Percentiles rank a stretch among this genome's conserved stretches.
phyloP scores from a whole-genome alignment of 2,113 vertebrate genomes.

The Abramis brama region DNA sequence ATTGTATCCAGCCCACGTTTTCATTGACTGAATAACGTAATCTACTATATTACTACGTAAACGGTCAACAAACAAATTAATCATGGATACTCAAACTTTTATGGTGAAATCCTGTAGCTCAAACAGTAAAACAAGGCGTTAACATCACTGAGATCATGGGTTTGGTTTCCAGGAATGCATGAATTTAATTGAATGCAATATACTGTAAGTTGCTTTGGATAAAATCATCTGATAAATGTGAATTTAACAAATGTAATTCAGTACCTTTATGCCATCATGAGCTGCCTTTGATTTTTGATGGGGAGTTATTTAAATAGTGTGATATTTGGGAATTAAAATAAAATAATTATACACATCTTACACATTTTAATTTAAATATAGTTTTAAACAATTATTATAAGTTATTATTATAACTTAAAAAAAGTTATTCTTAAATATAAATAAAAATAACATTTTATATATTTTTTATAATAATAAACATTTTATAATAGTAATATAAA shows the following conservation, averaged over 20 bases:
- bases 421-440: too few species aligned
- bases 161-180: not conserved
- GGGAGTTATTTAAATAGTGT: too few species aligned
- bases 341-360: too few species aligned
- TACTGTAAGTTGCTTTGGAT: not conserved
- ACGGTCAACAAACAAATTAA: constrained; percentile 7
- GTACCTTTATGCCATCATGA: not conserved
- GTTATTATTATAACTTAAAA: too few species aligned
- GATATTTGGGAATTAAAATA: too few species aligned
- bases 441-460: too few species aligned
- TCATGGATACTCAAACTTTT: not conserved
- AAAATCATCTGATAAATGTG: not conserved
- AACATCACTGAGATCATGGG: not conserved
- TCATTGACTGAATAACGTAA: not conserved
- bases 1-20: not conserved
- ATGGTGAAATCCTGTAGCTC: not conserved
- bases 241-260: not conserved
- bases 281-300: not conserved
- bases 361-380: too few species aligned
- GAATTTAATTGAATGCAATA: too few species aligned
- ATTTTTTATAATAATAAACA: too few species aligned
- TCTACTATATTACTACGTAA: not conserved
- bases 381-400: too few species aligned
- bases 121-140: not conserved
- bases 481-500: not conserved